Base-by-base conservation (phyloP, 2,888 invertebrate species). In the Andrena camellia region DNA sequence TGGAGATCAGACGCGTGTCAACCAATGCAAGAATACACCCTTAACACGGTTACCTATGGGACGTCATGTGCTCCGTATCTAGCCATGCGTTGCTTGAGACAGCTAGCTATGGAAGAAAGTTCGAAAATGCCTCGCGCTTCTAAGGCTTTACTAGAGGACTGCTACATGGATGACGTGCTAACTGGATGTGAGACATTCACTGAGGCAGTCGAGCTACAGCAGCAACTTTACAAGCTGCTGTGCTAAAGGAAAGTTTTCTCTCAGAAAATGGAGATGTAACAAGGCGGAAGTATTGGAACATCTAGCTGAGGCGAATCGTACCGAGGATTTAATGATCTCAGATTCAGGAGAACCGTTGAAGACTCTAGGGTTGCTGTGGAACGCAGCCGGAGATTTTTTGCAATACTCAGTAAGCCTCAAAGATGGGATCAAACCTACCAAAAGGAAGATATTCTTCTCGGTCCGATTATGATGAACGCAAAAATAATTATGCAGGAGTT, bases 401-500 rank as follows among this genome's bases (percentile, higher is more conserved):
- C 50, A 50, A 7, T 50, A 50, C n/a, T n/a, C 17, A 1, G 50
- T n/a, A 17, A 50, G 2, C 17, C n/a, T 50, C n/a, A n/a, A 50
- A n/a, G 50, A 50, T n/a, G 17, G 17, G 0, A 5, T 2, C 13
- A 10, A 6, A 1, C 4, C 10, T 6, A 59, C 70, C 3, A 70
- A 70, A 48, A 33, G 70, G 33, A 33, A 8, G 7, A 33, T 33
- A 33, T 33, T 8, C 23, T 60, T 1, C 2, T 60, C 5, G 70
- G 60, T 5, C 60, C 70, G 2, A 60, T 70, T 4, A 23, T 60
- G 4, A 59, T 48, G 2, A 35, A 33, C n/a, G 60, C 26, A 7
- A 70, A 70, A 48, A 4, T 59, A 2, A n/a, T 70, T 1, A 60
- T 48, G 59, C 70, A 70, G 50, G 5, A 70, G 2, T 5, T 70